Conservation (phyloP, 1,140 invertebrate species). For the Potamilus streckersoni region DNA sequence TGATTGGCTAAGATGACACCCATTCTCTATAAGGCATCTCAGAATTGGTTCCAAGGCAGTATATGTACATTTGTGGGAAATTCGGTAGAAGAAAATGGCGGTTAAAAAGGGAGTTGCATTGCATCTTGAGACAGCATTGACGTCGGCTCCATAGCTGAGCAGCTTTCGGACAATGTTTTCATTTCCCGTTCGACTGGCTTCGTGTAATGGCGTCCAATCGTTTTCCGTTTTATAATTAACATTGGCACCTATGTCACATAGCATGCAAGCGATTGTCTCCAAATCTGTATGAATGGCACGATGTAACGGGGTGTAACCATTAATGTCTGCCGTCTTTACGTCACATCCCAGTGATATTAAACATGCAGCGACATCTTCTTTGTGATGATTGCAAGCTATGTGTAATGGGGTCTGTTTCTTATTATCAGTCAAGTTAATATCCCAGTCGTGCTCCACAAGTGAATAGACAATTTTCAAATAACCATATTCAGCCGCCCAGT, state of each 20-base stretch:
- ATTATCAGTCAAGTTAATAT: conserved; percentile 47
- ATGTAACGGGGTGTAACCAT: conserved; percentile 55
- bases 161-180: conserved; percentile 49
- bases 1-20: conserved; percentile 50
- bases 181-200: conserved; percentile 57
- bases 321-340: conserved; percentile 43
- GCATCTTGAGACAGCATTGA: conserved; percentile 46
- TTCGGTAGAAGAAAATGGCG: conserved; percentile 58
- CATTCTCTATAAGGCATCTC: conserved; percentile 48
- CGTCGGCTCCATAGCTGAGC: conserved; percentile 46
- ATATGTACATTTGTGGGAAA: conserved; percentile 52
- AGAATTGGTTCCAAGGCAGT: conserved; percentile 45
- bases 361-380: conserved; percentile 49
- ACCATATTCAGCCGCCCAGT: conserved; percentile 59
- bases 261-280: conserved; percentile 45
- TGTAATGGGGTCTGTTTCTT: conserved; percentile 55
- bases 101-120: conserved; percentile 58
- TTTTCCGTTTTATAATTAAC: conserved; percentile 47
- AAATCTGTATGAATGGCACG: conserved; percentile 56
- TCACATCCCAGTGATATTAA: conserved; percentile 49
- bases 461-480: conserved; percentile 46
- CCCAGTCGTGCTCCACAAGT: conserved; percentile 41
- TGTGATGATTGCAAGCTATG: conserved; percentile 54
- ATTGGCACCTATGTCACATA: conserved; percentile 52
- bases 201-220: conserved; percentile 58